phyloP scores from a whole-genome alignment of 2,797 vertebrate species.

The Urocyon cinereoargenteus region DNA sequence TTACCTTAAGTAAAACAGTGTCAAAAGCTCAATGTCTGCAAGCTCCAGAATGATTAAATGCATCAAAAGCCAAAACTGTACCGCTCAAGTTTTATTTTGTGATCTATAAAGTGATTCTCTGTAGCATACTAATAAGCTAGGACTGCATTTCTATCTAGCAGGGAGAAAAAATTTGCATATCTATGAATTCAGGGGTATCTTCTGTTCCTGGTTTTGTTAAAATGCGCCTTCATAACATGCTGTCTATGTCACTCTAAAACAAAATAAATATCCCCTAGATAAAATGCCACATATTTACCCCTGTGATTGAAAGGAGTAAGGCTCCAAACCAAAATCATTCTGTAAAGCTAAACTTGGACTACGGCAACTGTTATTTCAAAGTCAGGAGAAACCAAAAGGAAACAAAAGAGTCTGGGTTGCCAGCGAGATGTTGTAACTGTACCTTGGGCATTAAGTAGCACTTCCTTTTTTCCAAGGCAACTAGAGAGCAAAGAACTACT shows the following conservation, averaged over 20 bases:
- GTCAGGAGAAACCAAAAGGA: constrained; percentile 36
- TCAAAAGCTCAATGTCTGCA: constrained; percentile 61
- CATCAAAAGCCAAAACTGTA: constrained; percentile 43
- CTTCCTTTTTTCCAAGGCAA: constrained; percentile 29
- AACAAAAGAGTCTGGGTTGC: neutral
- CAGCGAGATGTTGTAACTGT: neutral
- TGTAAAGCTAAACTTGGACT: neutral
- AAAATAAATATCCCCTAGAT: constrained; percentile 48
- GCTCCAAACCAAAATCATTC: constrained; percentile 44
- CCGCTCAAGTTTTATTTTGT: constrained; percentile 42
- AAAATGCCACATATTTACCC: neutral
- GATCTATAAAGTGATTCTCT: constrained; percentile 11
- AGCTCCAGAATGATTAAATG: constrained; percentile 57
- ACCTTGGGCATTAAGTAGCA: neutral
- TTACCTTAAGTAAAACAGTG: constrained; percentile 61
- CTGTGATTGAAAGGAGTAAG: neutral
- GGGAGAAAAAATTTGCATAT: neutral
- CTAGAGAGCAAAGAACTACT: neutral
- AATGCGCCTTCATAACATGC: constrained; percentile 25
- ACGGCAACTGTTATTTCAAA: constrained; percentile 23
- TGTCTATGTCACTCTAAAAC: neutral
- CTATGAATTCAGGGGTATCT: constrained; percentile 12
- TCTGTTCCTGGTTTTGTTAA: constrained; percentile 34
- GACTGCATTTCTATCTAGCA: neutral
- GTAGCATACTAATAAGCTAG: neutral